Evolutionary conservation across 2,888 invertebrate species (phyloP).

Genomic region (Sesia apiformis): DNA sequence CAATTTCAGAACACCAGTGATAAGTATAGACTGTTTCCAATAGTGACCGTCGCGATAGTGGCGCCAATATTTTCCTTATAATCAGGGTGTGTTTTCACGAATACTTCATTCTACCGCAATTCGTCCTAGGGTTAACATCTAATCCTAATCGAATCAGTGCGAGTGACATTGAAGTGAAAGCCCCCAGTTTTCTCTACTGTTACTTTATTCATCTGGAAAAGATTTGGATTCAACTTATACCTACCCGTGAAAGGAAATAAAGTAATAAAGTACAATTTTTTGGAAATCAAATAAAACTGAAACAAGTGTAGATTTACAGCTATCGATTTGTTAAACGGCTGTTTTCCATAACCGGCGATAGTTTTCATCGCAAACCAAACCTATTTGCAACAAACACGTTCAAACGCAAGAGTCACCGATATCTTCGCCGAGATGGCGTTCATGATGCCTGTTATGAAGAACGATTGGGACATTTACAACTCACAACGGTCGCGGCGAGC

Average conservation of each 20-base stretch:
- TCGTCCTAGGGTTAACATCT: conserved; percentile 68
- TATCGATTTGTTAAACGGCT: conserved; percentile 15
- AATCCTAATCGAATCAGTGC: conserved; percentile 37
- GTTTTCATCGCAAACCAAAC: conserved; percentile 17
- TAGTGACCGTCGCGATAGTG: conserved; percentile 41
- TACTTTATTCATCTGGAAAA: background rate
- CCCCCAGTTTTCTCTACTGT: conserved; percentile 14
- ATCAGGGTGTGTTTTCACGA: conserved; percentile 68
- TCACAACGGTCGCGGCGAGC: conserved; percentile 83
- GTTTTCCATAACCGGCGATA: conserved; percentile 5
- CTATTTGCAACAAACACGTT: conserved; percentile 56
- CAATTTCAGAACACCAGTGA: too few species aligned
- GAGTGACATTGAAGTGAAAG: conserved; percentile 68
- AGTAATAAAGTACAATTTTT: conserved; percentile 7
- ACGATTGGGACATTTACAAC: conserved; percentile 95
- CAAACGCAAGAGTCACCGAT: conserved; percentile 52
- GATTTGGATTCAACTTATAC: background rate
- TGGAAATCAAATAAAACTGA: conserved; percentile 18
- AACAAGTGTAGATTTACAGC: conserved; percentile 28
- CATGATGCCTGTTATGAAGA: conserved; percentile 96
- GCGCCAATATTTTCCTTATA: conserved; percentile 72
- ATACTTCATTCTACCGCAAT: conserved; percentile 68
- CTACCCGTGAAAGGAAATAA: background rate
- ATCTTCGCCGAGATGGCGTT: conserved; percentile 85
- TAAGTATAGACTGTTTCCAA: conserved; percentile 19